These are phyloP conservation scores for Triplophysa dalaica DNA, from an alignment of 2,113 vertebrate genomes.

Conservation along the genomic window DNA sequence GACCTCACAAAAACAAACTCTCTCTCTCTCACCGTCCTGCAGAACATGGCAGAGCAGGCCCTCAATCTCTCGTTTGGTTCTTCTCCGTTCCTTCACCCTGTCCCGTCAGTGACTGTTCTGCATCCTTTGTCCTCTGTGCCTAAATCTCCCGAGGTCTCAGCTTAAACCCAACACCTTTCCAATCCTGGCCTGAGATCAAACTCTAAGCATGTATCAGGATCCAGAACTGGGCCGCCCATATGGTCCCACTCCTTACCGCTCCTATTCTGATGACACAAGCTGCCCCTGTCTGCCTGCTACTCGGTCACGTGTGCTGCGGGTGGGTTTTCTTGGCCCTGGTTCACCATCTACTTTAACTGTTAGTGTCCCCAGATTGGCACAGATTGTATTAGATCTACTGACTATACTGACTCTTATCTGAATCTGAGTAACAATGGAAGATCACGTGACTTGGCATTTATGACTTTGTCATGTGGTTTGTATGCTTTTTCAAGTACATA, in stretches of 20 bases:
- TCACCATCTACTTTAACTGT: conserved; percentile 37
- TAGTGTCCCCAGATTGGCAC: conserved; percentile 24
- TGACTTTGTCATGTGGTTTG: no score
- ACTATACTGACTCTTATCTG: not conserved
- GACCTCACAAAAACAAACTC: not conserved
- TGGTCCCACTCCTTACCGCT: conserved; percentile 40
- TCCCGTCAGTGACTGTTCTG: not conserved
- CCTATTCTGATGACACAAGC: conserved; percentile 37
- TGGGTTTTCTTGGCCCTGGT: conserved; percentile 44
- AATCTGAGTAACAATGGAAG: not conserved
- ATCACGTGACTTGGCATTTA: not conserved
- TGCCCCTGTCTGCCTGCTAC: conserved; percentile 36
- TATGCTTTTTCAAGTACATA: not conserved
- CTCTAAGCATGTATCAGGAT: conserved; percentile 31
- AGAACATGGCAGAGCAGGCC: conserved; percentile 42
- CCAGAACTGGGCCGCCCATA: conserved; percentile 49
- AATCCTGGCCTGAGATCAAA: conserved; percentile 40
- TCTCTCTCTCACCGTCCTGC: conserved; percentile 45
- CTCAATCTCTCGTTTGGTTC: not conserved
- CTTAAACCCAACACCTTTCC: conserved; percentile 31
- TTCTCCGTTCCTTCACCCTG: not conserved
- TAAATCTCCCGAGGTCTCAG: not conserved
- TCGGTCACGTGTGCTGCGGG: conserved; percentile 38
- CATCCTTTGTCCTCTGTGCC: conserved; percentile 13
- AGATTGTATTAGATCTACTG: conserved; percentile 32